Conservation (phyloP, 2,113 vertebrate species). For the Notothenia coriiceps region DNA sequence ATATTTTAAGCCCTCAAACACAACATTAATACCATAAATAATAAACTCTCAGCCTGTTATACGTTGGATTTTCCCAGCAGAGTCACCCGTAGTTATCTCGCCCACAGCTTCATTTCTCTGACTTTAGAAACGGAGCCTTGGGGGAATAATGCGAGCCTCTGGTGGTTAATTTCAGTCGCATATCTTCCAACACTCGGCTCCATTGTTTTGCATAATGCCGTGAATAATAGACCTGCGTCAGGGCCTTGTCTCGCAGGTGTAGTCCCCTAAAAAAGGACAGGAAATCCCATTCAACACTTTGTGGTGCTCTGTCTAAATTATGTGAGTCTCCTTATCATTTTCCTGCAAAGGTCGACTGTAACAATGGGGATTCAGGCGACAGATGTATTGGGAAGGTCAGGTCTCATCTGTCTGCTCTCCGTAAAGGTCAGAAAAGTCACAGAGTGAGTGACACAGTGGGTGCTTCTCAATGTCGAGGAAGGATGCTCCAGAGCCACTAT, state of each 20-base stretch:
- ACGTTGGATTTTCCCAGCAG: constrained; percentile 26
- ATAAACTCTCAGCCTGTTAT: constrained; percentile 41
- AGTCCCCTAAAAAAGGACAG: constrained; percentile 36
- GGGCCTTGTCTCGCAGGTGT: constrained; percentile 37
- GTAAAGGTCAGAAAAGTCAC: constrained; percentile 49
- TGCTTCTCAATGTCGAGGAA: no score
- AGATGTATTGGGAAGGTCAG: constrained; percentile 54
- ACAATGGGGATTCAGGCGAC: constrained; percentile 30
- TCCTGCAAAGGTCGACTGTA: constrained; percentile 44
- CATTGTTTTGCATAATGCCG: constrained; percentile 66
- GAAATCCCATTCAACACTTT: constrained; percentile 37
- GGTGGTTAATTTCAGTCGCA: constrained; percentile 53
- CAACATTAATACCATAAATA: constrained; percentile 60
- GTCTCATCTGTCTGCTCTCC: constrained; percentile 14
- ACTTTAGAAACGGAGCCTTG: constrained; percentile 46
- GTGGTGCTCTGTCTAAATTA: constrained; percentile 21
- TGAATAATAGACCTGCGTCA: constrained; percentile 65
- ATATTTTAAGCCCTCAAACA: constrained; percentile 5
- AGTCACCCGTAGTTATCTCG: constrained; percentile 32
- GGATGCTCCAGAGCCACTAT: no score
- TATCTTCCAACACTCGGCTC: constrained; percentile 34
- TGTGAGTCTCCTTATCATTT: constrained; percentile 39
- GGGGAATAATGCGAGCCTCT: constrained; percentile 35
- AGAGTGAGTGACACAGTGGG: background rate
- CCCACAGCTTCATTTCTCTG: constrained; percentile 21